Evolutionary conservation across 1,140 invertebrate species (phyloP), one percentile per base, ranked within the genome.

Genomic region (Drosophila gunungcola): DNA sequence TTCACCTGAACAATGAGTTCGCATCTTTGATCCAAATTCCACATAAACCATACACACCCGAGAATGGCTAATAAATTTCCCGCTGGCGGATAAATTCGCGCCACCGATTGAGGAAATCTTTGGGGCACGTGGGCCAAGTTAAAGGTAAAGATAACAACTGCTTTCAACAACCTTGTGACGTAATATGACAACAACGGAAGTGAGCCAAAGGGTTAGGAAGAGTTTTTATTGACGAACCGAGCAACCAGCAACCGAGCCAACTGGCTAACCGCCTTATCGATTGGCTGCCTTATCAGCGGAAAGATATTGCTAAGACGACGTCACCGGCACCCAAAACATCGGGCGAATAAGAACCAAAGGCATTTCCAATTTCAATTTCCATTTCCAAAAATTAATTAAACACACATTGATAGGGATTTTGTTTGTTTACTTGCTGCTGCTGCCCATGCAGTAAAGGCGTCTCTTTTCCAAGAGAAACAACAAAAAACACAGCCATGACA

Each of bases 361-460:
- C 41, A 38, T 48, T 62, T 51, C 7, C 49, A 62, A 51, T 54
- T 51, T 78, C 58, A 57, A 58, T 73, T 78, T 60, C 43, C 49
- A 78, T 53, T 49, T 32, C 16, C 16, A 21, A 63, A 82, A 68
- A 73, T 85, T 86, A 86, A 85, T 85, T 85, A 81, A 86, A 84
- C 58, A 68, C 65, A 80, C 54, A 70, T 43, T 46, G 81, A 80
- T 85, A 85, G 70, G 51, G 65, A 46, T 67, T 57, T 57, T 80
- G 54, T 80, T 63, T 84, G 64, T 73, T 80, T 73, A 64, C 56
- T 61, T 16, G 38, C n/a, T 39, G 36, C 12, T 21, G 16, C 16
- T 21, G 16, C 16, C 16, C 52, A 25, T 6, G 41, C 25, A 13
- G 61, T 32, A 64, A 64, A 60, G 10, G 10, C 41, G 4, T 38